phyloP scores from a whole-genome alignment of 2,797 vertebrate species.

The Hipposideros larvatus region DNA sequence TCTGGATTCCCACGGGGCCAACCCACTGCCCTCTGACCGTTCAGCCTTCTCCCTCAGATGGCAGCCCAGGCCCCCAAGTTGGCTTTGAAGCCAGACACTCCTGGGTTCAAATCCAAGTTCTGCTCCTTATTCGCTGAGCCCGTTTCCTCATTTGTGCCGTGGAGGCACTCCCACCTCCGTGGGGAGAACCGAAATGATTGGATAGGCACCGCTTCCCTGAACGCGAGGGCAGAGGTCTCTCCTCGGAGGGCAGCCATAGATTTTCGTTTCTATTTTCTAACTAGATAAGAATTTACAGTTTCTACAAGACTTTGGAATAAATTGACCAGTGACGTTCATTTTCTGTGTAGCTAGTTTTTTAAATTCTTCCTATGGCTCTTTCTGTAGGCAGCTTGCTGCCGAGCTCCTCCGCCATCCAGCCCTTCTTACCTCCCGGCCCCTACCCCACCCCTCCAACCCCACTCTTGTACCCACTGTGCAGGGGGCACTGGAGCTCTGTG shows the following conservation, averaged over 20 bases:
- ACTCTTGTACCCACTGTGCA: not conserved
- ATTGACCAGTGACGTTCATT: not conserved
- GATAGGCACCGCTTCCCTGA: not conserved
- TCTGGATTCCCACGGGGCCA: not conserved
- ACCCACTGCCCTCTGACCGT: not conserved
- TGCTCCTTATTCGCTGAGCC: not conserved
- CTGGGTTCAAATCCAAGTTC: not conserved
- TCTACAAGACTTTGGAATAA: not conserved
- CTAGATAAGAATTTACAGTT: not conserved
- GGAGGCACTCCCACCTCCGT: not conserved
- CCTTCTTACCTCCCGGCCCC: rapidly evolving
- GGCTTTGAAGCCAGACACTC: not conserved
- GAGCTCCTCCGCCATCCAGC: rapidly evolving
- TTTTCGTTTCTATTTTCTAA: not conserved
- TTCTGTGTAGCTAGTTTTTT: not conserved
- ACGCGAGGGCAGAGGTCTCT: not conserved
- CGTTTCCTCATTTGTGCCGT: not conserved
- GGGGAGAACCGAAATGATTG: rapidly evolving
- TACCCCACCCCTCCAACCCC: not conserved
- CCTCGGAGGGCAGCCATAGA: rapidly evolving
- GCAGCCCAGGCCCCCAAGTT: not conserved
- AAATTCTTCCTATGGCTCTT: not conserved
- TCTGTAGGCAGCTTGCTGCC: not conserved
- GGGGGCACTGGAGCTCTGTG: not conserved
- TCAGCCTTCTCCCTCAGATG: not conserved